phyloP scores from a whole-genome alignment of 2,888 invertebrate species.

The Drosophila crucigera region DNA sequence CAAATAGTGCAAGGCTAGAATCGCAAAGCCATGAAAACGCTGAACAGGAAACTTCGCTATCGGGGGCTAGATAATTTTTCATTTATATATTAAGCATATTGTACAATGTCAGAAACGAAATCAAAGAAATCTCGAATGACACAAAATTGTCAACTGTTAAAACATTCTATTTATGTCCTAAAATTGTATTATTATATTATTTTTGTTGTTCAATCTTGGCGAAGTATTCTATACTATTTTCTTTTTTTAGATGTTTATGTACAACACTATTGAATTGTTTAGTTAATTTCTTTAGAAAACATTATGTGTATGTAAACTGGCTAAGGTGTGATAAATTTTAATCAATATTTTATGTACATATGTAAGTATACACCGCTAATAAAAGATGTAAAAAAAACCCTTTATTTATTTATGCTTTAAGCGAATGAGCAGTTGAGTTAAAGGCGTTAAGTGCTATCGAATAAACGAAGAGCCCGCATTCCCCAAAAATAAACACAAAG shows the following conservation, averaged over 20 bases:
- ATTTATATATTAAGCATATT: constrained; percentile 27
- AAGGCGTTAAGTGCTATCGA: not conserved
- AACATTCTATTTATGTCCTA: constrained; percentile 16
- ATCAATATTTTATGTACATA: constrained; percentile 56
- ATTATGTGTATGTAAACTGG: constrained; percentile 61
- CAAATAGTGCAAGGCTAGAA: constrained; percentile 93
- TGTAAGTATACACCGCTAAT: constrained; percentile 47
- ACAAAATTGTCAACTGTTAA: constrained; percentile 34
- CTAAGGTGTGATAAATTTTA: constrained; percentile 70
- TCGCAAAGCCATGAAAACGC: constrained; percentile 84
- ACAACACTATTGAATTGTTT: constrained; percentile 28
- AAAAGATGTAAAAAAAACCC: constrained; percentile 19
- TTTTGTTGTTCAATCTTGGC: constrained; percentile 31
- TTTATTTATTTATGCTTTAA: not conserved
- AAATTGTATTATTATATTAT: constrained; percentile 40
- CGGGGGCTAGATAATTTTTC: constrained; percentile 54
- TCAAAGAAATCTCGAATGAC: constrained; percentile 31
- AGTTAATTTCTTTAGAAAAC: constrained; percentile 23
- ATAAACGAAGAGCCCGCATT: not conserved
- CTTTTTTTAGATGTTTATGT: constrained; percentile 20
- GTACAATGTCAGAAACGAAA: constrained; percentile 6
- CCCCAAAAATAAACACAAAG: not conserved
- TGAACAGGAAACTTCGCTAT: constrained; percentile 58
- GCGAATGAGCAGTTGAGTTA: not conserved
- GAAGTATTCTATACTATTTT: constrained; percentile 3